Evolutionary conservation across 2,113 vertebrate genomes (phyloP).

Genomic region (Coturnix japonica): DNA sequence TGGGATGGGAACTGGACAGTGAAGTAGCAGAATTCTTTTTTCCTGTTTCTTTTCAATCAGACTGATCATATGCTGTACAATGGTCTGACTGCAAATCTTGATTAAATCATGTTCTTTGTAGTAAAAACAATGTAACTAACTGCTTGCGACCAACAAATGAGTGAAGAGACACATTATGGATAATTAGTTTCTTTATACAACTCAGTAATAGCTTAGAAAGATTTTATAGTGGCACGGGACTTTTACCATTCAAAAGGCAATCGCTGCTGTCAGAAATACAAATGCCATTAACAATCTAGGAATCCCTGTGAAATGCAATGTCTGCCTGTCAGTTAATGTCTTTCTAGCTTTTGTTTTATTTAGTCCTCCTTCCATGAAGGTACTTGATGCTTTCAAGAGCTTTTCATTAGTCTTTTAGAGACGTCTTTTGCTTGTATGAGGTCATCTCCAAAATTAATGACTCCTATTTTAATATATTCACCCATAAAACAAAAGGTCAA

Average conservation of each 20-base stretch:
- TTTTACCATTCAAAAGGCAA: constrained; percentile 66
- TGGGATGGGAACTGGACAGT: background rate
- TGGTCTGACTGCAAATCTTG: background rate
- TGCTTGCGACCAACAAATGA: constrained; percentile 31
- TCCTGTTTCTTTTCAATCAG: background rate
- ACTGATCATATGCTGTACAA: background rate
- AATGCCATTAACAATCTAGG: constrained; percentile 53
- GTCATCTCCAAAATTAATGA: too few relatives aligned
- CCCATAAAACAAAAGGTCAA: background rate
- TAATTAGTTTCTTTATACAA: constrained; percentile 53
- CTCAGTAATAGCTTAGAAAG: constrained; percentile 23
- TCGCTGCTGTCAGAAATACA: background rate
- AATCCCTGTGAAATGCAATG: background rate
- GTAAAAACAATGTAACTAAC: constrained; percentile 38
- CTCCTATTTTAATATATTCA: too few relatives aligned
- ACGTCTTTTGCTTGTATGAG: too few relatives aligned
- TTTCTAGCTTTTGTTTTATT: too few relatives aligned
- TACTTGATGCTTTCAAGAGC: too few relatives aligned
- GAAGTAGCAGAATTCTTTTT: background rate
- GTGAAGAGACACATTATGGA: background rate
- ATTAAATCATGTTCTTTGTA: constrained; percentile 59
- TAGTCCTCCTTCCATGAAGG: too few relatives aligned
- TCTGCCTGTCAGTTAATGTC: too few relatives aligned
- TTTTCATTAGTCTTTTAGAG: too few relatives aligned
- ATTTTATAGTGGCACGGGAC: constrained; percentile 7